These are phyloP conservation scores for Disparrhopalites patrizii DNA, from an alignment of 2,888 invertebrate species.

Conservation along the genomic window DNA sequence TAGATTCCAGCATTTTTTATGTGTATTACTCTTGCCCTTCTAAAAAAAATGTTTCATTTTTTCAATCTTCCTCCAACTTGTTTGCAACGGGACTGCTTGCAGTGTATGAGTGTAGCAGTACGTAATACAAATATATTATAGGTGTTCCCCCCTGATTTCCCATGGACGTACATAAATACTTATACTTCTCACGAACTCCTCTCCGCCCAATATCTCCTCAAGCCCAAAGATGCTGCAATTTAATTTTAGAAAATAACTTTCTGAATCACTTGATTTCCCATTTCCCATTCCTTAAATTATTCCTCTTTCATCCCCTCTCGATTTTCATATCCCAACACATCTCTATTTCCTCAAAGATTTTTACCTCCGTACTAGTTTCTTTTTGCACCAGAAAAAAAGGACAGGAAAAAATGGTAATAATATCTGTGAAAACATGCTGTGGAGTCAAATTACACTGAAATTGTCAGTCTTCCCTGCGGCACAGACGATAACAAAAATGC, in stretches of 20 bases:
- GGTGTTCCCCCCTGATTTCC: too few relatives aligned
- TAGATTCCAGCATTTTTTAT: neutral
- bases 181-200: neutral
- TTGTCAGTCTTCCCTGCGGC: too few relatives aligned
- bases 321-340: neutral
- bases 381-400: too few relatives aligned
- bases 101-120: too few relatives aligned
- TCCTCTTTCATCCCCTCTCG: neutral
- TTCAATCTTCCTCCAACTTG: neutral
- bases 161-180: too few relatives aligned
- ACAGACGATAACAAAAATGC: too few relatives aligned
- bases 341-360: neutral
- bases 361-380: too few relatives aligned
- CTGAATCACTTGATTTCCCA: neutral
- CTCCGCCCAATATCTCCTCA: neutral
- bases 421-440: too few relatives aligned
- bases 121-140: too few relatives aligned
- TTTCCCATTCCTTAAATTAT: neutral
- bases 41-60: constrained; percentile 2
- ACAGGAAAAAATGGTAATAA: too few relatives aligned
- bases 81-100: too few relatives aligned
- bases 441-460: too few relatives aligned
- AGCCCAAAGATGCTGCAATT: constrained; percentile 17
- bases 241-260: constrained; percentile 15
- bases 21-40: constrained; percentile 5